These are phyloP conservation scores for Anodontia alba DNA, from an alignment of 2,888 invertebrate species.

Conservation along the genomic window DNA sequence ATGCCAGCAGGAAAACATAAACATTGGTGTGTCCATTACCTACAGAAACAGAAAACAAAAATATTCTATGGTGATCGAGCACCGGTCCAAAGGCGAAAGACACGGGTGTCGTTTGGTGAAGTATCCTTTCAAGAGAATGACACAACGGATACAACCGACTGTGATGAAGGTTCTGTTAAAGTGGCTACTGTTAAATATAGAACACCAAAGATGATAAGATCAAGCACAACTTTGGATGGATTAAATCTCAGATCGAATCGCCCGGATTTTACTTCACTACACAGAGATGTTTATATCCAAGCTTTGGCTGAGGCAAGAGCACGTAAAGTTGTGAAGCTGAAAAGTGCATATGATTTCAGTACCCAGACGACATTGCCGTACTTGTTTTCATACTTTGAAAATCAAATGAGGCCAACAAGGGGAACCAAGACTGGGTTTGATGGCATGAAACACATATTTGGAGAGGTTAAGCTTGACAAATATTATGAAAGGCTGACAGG, in stretches of 20 bases:
- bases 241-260: constrained; percentile 17
- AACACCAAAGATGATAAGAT: constrained; percentile 9
- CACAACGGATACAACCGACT: neutral
- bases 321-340: constrained; percentile 24
- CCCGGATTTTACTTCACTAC: constrained; percentile 47
- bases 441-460: constrained; percentile 41
- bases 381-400: constrained; percentile 51
- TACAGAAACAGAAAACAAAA: neutral
- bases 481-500: constrained; percentile 1
- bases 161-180: neutral
- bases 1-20: constrained; percentile 3
- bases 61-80: neutral
- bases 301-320: constrained; percentile 44
- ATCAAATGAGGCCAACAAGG: neutral
- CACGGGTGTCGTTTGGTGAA: neutral
- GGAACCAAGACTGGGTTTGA: neutral
- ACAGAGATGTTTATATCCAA: constrained; percentile 53
- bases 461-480: constrained; percentile 16
- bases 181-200: neutral
- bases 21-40: neutral
- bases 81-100: neutral
- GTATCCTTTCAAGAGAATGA: neutral
- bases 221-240: constrained; percentile 31
- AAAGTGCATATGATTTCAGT: constrained; percentile 24
- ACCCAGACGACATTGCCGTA: constrained; percentile 44